phyloP scores from a whole-genome alignment of 2,113 vertebrate genomes.

The Aphyosemion australe region DNA sequence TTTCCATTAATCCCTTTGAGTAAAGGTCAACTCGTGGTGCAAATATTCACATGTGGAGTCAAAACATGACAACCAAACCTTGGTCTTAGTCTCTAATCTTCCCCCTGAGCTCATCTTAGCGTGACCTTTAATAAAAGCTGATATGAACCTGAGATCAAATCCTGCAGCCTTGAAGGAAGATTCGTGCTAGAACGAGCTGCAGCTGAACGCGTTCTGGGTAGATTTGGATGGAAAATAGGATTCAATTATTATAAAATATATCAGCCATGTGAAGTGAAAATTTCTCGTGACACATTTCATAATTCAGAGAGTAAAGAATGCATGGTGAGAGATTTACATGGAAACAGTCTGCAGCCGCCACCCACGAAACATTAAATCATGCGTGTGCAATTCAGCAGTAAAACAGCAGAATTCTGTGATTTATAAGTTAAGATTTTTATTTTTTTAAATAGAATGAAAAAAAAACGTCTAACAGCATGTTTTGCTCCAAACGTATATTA shows the following conservation, averaged over 20 bases:
- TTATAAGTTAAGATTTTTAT: background rate
- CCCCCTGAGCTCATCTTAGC: conserved; percentile 23
- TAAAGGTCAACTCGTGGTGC: conserved; percentile 42
- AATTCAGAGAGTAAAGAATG: too few relatives aligned
- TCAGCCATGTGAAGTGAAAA: too few relatives aligned
- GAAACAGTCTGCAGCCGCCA: too few relatives aligned
- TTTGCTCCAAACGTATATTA: background rate
- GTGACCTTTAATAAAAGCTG: conserved; percentile 37
- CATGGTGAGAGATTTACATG: too few relatives aligned
- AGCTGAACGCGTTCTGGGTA: conserved; percentile 4
- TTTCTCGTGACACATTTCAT: too few relatives aligned
- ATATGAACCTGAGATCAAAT: conserved; percentile 6
- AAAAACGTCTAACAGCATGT: too few relatives aligned
- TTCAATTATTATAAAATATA: too few relatives aligned
- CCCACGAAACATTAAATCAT: too few relatives aligned
- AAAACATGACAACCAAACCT: conserved; percentile 20
- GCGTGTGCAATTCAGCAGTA: too few relatives aligned
- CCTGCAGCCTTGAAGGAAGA: background rate
- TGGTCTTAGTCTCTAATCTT: conserved; percentile 44
- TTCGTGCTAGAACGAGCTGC: conserved; percentile 1
- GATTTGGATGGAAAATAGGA: background rate
- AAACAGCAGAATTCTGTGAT: too few relatives aligned
- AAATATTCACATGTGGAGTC: conserved; percentile 34
- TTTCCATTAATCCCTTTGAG: conserved; percentile 22
- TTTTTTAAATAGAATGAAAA: background rate